Conservation (phyloP, 1,140 invertebrate species). For the Apolygus lucorum region DNA sequence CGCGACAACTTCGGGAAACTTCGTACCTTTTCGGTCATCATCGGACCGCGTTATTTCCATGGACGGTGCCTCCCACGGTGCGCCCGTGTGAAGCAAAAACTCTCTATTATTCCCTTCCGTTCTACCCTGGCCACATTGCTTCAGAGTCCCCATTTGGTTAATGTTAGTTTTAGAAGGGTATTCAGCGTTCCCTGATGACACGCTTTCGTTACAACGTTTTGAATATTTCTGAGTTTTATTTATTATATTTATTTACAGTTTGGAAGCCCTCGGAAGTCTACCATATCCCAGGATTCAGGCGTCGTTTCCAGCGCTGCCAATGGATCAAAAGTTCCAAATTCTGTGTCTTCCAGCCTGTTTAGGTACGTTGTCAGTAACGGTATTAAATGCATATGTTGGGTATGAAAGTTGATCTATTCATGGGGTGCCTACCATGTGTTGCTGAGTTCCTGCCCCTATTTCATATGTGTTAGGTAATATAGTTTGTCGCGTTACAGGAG, state of each 20-base stretch:
- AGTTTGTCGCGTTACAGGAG: no score
- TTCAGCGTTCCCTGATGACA: neutral
- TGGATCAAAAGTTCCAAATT: neutral
- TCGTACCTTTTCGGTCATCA: no score
- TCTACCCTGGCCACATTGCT: no score
- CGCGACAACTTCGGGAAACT: no score
- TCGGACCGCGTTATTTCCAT: no score
- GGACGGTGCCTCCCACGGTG: no score
- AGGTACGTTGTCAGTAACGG: no score
- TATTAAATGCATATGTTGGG: neutral
- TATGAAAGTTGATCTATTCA: neutral
- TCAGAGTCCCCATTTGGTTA: no score
- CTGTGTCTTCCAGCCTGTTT: neutral
- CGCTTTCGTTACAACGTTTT: neutral
- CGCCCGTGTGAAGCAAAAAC: no score
- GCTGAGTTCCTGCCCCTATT: neutral
- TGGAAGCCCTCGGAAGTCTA: neutral
- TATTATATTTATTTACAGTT: neutral
- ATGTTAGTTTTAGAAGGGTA: no score
- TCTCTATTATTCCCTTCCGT: no score
- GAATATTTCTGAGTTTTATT: neutral
- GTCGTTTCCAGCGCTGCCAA: neutral
- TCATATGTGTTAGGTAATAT: no score
- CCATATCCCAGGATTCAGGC: neutral
- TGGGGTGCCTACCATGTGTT: neutral